Base-by-base conservation (phyloP, 2,888 invertebrate genomes). In the Hypolimnas misippus region DNA sequence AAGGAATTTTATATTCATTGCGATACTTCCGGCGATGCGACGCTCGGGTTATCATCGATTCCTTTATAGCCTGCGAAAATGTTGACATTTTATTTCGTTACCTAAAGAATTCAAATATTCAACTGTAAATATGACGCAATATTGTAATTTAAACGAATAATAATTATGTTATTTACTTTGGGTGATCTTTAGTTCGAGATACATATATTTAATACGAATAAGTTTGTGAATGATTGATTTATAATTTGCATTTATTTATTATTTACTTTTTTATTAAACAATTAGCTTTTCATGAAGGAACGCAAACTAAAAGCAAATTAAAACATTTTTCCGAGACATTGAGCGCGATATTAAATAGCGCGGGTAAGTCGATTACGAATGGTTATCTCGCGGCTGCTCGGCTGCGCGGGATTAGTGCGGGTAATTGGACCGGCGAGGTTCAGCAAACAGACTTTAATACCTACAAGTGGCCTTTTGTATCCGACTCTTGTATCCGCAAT, bases 291-390 rank as follows among this genome's bases (percentile, higher is more conserved):
- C 38, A 68, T 50, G 58, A 59, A 38, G 16, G 65, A 55, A 78
- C 72, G 78, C 77, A 76, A 76, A 71, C 66, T 69, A 63, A 67
- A 72, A 73, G 76, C 70, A 76, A 82, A 82, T 82, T 81, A 77
- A 84, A 86, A 86, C 82, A 84, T 84, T 83, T 82, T 81, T 76
- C 74, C 72, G 75, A 79, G 74, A 77, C 84, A 82, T 81, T 78
- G 82, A 82, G 77, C 79, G 74, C 76, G 74, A 82, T 86, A 86
- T 86, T 85, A 86, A 85, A 86, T 84, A 74, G 82, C 78, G 76
- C 76, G 79, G 76, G 76, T 82, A 83, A 87, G 81, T 85, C 80
- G 83, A 83, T 87, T 84, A 83, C 76, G 75, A 77, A 72, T 74
- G 77, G 80, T 80, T 82, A 81, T 80, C 81, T 77, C 71, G 74